Conservation (phyloP, 2,113 vertebrate genomes). For the Odontesthes bonariensis region DNA sequence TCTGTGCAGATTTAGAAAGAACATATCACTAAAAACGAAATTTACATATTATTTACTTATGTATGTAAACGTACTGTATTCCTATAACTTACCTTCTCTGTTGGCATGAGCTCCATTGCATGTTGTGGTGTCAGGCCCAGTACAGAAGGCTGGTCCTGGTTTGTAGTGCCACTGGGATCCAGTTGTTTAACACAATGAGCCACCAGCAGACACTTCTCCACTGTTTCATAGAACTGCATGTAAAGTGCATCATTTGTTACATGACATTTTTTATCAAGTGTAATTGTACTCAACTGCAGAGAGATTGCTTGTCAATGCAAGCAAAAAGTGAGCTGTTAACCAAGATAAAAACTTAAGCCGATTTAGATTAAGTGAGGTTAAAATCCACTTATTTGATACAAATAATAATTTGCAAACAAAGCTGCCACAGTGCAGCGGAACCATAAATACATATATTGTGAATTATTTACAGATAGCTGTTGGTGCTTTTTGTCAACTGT, state of each 20-base stretch:
- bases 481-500: too few relatives aligned
- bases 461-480: background rate
- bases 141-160: slow-evolving; percentile 63
- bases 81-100: slow-evolving; percentile 69
- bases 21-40: too few relatives aligned
- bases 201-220: slow-evolving; percentile 86
- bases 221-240: slow-evolving; percentile 82
- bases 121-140: slow-evolving; percentile 80
- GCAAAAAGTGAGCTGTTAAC: too few relatives aligned
- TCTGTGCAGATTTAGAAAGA: background rate
- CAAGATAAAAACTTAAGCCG: too few relatives aligned
- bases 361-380: background rate
- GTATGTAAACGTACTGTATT: background rate
- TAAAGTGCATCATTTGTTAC: background rate
- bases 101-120: slow-evolving; percentile 82
- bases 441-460: background rate
- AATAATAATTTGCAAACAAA: background rate
- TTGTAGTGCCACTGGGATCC: slow-evolving; percentile 60
- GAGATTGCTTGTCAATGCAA: too few relatives aligned
- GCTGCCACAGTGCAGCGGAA: too few relatives aligned
- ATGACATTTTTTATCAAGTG: background rate
- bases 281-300: background rate
- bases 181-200: slow-evolving; percentile 81
- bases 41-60: too few relatives aligned
- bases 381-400: background rate